Evolutionary conservation across 2,888 invertebrate species (phyloP).

Genomic region (Pinctada fucata): DNA sequence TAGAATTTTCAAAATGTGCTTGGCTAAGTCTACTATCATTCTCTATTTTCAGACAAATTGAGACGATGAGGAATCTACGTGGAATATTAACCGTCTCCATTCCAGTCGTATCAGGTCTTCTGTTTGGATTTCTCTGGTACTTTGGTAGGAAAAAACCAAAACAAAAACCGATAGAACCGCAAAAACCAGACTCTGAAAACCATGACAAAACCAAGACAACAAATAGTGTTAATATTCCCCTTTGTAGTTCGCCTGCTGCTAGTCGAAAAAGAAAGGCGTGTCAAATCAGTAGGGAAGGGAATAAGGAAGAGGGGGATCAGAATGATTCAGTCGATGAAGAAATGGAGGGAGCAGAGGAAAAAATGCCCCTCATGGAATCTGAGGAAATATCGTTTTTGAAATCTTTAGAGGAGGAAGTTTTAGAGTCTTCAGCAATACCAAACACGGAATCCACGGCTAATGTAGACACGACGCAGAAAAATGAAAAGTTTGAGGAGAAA

Average conservation of each 20-base stretch:
- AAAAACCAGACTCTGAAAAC: not conserved
- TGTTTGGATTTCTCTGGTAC: slow-evolving; percentile 67
- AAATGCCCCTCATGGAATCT: not conserved
- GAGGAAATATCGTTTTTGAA: not conserved
- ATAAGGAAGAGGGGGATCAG: not conserved
- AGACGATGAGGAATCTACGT: slow-evolving; percentile 46
- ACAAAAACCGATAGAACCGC: not conserved
- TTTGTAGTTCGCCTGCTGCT: slow-evolving; percentile 5
- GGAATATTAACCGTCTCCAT: slow-evolving; percentile 55
- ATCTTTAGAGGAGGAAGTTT: not conserved
- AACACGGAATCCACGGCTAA: not conserved
- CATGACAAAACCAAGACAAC: not conserved
- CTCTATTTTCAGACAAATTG: too few relatives aligned
- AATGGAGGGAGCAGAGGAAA: slow-evolving; percentile 10
- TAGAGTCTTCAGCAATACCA: not conserved
- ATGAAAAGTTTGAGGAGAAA: not conserved
- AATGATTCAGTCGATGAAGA: slow-evolving; percentile 18
- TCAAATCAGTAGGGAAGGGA: slow-evolving; percentile 17
- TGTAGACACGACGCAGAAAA: not conserved
- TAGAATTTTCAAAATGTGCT: too few relatives aligned
- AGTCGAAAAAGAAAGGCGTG: slow-evolving; percentile 14
- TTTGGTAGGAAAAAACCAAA: slow-evolving; percentile 53
- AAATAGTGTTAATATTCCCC: not conserved
- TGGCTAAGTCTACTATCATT: too few relatives aligned
- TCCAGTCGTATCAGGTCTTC: slow-evolving; percentile 53